These are phyloP conservation scores for Perizoma flavofasciatum DNA, from an alignment of 2,888 invertebrate genomes.

Conservation along the genomic window DNA sequence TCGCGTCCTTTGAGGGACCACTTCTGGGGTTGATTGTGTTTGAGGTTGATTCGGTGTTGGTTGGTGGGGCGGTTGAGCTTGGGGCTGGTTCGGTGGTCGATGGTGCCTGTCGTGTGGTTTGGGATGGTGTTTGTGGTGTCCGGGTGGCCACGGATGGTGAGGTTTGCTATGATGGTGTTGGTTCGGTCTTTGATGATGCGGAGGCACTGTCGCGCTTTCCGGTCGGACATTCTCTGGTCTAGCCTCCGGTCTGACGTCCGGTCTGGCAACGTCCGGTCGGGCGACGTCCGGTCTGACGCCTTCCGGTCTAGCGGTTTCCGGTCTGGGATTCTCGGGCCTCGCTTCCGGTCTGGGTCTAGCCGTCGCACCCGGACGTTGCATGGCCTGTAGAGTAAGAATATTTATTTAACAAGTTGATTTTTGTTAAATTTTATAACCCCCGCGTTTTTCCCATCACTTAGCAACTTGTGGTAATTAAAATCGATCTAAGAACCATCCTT, in stretches of 20 bases:
- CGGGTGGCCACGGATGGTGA: conserved; percentile 62
- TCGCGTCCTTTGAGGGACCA: conserved; percentile 65
- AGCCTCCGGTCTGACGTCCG: conserved; percentile 1
- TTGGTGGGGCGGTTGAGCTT: conserved; percentile 45
- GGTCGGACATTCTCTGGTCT: conserved; percentile 14
- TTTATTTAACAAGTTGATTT: too few relatives aligned
- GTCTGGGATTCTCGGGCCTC: conserved; percentile 10
- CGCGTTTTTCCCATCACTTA: too few relatives aligned
- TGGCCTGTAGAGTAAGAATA: conserved; percentile 13
- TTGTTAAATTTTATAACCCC: too few relatives aligned
- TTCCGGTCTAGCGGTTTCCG: conserved; percentile 7
- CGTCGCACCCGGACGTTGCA: conserved; percentile 39
- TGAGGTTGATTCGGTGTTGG: conserved; percentile 30
- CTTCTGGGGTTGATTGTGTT: conserved; percentile 41
- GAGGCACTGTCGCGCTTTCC: conserved; percentile 30
- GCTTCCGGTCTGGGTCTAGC: conserved; percentile 47
- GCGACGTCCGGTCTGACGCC: conserved; percentile 5
- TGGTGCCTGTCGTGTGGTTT: conserved; percentile 70
- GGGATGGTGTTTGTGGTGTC: conserved; percentile 62
- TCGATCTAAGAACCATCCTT: too few relatives aligned
- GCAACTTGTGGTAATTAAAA: too few relatives aligned
- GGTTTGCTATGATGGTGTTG: conserved; percentile 60
- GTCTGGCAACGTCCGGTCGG: conserved; percentile 9
- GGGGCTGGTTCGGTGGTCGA: conserved; percentile 49
- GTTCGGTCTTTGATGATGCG: conserved; percentile 50